Conservation (phyloP, 37 sponge, comb jelly and placozoan genomes). For the Chondrosia reniformis region DNA sequence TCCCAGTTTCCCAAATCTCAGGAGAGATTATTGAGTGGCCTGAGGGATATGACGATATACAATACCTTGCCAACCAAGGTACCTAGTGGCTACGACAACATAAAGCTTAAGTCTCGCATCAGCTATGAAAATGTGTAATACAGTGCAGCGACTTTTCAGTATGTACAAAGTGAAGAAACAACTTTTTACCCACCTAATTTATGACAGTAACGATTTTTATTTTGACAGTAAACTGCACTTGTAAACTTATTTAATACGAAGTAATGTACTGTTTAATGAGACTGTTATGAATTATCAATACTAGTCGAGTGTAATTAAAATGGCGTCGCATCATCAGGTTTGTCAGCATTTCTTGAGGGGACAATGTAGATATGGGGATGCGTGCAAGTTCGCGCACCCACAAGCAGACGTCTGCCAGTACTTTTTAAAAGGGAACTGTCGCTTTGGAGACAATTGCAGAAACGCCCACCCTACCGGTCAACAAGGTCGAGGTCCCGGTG, state of each 20-base stretch:
- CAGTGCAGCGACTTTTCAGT: too few relatives aligned
- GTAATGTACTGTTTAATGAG: too few relatives aligned
- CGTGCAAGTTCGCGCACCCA: background rate
- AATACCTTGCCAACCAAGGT: too few relatives aligned
- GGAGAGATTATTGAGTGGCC: background rate
- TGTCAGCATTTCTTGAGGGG: conserved; percentile 6
- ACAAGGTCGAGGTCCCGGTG: background rate
- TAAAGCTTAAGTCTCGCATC: too few relatives aligned
- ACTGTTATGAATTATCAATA: too few relatives aligned
- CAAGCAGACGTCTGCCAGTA: background rate
- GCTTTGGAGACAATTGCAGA: conserved; percentile 5
- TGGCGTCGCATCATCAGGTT: background rate
- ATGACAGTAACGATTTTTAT: too few relatives aligned
- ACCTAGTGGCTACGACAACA: too few relatives aligned
- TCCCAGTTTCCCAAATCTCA: background rate
- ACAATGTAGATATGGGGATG: background rate
- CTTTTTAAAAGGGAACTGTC: background rate
- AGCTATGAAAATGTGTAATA: conserved; percentile 7
- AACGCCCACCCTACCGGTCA: background rate
- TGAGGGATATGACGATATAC: background rate
- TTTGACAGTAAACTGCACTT: too few relatives aligned
- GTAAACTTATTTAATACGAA: too few relatives aligned
- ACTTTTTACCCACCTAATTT: too few relatives aligned
- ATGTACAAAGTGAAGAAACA: too few relatives aligned
- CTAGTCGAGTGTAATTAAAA: background rate